Evolutionary conservation across 2,113 vertebrate species (phyloP), one percentile per base, ranked within the genome.

Genomic region (Rhinogobius similis): DNA sequence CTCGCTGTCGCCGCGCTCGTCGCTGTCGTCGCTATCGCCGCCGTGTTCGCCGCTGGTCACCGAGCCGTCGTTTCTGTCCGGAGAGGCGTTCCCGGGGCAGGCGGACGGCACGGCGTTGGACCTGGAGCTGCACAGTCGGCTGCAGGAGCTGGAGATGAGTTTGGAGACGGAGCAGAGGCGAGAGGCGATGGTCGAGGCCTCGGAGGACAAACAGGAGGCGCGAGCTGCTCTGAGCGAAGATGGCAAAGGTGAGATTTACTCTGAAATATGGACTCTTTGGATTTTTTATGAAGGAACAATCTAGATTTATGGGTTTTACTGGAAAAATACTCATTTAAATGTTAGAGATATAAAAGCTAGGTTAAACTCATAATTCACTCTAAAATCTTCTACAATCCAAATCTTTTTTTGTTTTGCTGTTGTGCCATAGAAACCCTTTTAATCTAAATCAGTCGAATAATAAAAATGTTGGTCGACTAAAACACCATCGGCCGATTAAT

Each of bases 1-100:
- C 75, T 99, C 97, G 0, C 88, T 99, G 2, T 98, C 97, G 0
- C 96, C 97, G 0, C 93, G 97, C 29, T 99, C 97, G 6, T 99
- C 97, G 0, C 93, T 98, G 4, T 99, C 97, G 55, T 99, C 97
- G 14, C 93, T 97, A 0, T 98, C 96, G 0, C 97, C 97, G 0
- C 97, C 97, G 13, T 97, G 96, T 86, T 99, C 97, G 3, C 97
- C 97, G 0, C 92, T 98, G 55, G 93, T 95, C 50, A 81, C 92
- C 0, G 96, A 98, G 64, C 5, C 84, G 71, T 87, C 82, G 10
- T 95, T 96, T 68, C 84, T 97, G 78, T 72, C 92, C 8, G 94
- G 94, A 9, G 96, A 97, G 59, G 84, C 92, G 10, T 97, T 96
- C 56, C 70, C 92, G 39, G 93, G 86, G 70, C 90, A 94, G 56